Conservation (phyloP, 2,888 invertebrate genomes). For the Nomada fabriciana region DNA sequence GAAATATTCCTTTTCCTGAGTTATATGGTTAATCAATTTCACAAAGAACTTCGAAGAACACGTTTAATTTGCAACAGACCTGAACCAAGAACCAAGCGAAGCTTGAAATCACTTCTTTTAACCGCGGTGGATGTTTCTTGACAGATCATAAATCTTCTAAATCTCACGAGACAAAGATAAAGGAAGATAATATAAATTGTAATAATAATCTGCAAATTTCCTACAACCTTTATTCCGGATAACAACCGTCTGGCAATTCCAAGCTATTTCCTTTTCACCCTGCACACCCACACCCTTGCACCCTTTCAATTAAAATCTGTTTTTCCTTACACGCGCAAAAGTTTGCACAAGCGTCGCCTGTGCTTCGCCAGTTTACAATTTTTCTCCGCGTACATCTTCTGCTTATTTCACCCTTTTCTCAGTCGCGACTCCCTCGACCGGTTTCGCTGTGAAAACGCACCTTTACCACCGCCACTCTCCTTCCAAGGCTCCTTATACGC, state of each 20-base stretch:
- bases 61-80: too few species aligned
- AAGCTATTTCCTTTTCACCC: background rate
- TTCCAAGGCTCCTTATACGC: background rate
- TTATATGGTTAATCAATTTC: too few species aligned
- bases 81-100: too few species aligned
- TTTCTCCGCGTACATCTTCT: conserved; percentile 30
- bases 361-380: conserved; percentile 27
- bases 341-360: background rate
- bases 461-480: conserved; percentile 4
- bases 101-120: too few species aligned
- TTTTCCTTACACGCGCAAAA: background rate
- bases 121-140: too few species aligned
- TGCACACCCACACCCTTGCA: background rate
- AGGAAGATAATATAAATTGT: conserved; percentile 9
- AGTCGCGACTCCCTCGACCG: background rate
- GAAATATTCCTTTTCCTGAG: too few species aligned
- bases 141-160: background rate
- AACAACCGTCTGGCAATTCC: conserved; percentile 11
- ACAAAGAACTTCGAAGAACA: too few species aligned
- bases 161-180: background rate
- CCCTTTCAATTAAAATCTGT: conserved; percentile 7
- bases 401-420: conserved; percentile 29
- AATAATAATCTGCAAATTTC: background rate
- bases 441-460: conserved; percentile 38
- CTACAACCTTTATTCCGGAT: background rate